A percentile compares a stretch with the other conserved stretches of the same genome.
Conservation (phyloP, 1,140 invertebrate genomes). For the Bombus soroeensis region DNA sequence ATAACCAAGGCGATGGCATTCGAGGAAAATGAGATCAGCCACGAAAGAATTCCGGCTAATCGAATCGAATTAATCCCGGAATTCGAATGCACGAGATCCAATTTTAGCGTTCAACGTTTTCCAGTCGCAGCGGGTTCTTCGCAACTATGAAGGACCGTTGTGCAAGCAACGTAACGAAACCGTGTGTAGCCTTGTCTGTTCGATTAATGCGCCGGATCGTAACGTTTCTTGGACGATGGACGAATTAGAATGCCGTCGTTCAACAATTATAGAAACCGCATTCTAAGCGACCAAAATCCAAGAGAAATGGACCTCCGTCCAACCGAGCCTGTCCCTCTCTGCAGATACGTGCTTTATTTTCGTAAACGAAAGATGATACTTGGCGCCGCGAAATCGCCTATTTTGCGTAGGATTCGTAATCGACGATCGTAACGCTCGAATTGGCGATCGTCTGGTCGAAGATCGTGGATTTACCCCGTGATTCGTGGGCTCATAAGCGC, state of each 20-base stretch:
- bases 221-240: constrained; percentile 12
- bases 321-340: constrained; percentile 28
- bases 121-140: not conserved
- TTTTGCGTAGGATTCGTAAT: constrained; percentile 48
- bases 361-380: constrained; percentile 62
- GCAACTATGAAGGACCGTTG: not conserved
- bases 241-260: constrained; percentile 4
- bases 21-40: not conserved
- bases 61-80: constrained; percentile 13
- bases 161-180: not conserved
- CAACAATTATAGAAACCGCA: not conserved
- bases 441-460: not conserved
- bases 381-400: constrained; percentile 10
- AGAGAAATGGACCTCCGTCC: not conserved
- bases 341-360: constrained; percentile 52
- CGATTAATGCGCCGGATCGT: constrained; percentile 28
- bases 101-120: not conserved
- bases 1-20: not conserved
- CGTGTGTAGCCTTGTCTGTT: not conserved
- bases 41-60: not conserved
- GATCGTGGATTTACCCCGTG: not conserved
- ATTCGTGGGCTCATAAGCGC: not conserved
- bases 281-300: not conserved
- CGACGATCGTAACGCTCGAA: constrained; percentile 13
- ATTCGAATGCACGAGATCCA: not conserved